Evolutionary conservation across 2,888 invertebrate genomes (phyloP).

Genomic region (Dolichopus griseipennis): DNA sequence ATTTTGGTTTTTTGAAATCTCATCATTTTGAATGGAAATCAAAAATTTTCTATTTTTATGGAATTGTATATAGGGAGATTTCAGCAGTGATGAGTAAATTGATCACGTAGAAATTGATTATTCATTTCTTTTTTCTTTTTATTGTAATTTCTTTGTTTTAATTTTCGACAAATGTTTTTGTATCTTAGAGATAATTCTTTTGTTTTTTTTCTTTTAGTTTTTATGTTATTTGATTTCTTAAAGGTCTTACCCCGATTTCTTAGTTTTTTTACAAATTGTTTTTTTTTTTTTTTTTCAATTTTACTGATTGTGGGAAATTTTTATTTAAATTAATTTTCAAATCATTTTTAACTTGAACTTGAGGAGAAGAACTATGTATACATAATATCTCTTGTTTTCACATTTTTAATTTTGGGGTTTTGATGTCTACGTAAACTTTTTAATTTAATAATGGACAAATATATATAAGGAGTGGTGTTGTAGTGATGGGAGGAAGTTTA

Average conservation of each 20-base stretch:
- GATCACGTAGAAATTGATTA: slow-evolving; percentile 4
- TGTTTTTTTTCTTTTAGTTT: neutral
- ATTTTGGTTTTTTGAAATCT: neutral
- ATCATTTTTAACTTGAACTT: neutral
- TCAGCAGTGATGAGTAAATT: neutral
- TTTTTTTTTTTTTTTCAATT: neutral
- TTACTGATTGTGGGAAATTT: neutral
- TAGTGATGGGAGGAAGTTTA: no score
- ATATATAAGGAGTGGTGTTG: no score
- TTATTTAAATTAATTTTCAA: slow-evolving; percentile 3
- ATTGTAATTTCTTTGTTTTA: neutral
- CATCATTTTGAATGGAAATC: neutral
- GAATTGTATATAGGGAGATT: neutral
- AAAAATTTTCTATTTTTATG: neutral
- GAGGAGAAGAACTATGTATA: no score
- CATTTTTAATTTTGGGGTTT: no score
- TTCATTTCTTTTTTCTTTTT: neutral
- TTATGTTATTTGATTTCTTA: neutral
- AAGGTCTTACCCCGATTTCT: neutral
- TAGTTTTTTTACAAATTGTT: neutral
- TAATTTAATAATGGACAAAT: no score
- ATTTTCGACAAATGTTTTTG: neutral
- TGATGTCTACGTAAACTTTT: no score
- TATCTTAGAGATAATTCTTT: neutral
- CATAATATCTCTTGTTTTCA: no score